phyloP scores from a whole-genome alignment of 2,113 vertebrate genomes.

The Microcebus jonahi region DNA sequence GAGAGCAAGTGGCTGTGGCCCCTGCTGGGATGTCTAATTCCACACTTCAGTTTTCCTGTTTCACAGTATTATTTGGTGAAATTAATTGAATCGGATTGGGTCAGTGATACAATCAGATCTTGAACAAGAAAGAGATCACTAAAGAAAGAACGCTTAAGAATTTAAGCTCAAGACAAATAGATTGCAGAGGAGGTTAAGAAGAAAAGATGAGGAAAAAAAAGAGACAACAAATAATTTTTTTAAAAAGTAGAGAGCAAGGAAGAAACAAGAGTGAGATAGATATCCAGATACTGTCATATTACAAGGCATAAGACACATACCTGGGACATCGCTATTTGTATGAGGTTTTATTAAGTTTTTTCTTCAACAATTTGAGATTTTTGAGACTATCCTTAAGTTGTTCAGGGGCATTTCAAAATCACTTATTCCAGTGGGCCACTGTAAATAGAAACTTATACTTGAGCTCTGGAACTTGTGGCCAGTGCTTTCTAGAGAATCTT shows the following conservation, averaged over 20 bases:
- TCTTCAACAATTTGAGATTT: background rate
- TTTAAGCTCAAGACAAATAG: slow-evolving; percentile 40
- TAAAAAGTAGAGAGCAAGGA: background rate
- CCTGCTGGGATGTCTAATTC: slow-evolving; percentile 64
- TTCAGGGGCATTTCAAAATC: slow-evolving; percentile 12
- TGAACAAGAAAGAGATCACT: slow-evolving; percentile 22
- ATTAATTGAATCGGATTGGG: slow-evolving; percentile 35
- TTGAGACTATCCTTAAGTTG: slow-evolving; percentile 29
- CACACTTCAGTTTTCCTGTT: slow-evolving; percentile 43
- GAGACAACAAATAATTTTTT: background rate
- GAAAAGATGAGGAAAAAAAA: background rate
- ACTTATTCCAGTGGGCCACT: background rate
- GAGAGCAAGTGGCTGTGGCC: slow-evolving; percentile 32
- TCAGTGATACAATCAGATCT: slow-evolving; percentile 7
- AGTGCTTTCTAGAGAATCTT: slow-evolving; percentile 33
- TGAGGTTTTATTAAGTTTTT: background rate
- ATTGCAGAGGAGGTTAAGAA: background rate
- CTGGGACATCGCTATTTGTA: background rate
- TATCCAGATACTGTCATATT: background rate
- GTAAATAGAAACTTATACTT: slow-evolving; percentile 21
- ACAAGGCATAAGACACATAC: slow-evolving; percentile 6
- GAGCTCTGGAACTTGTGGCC: background rate
- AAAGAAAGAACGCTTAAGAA: slow-evolving; percentile 17
- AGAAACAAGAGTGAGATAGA: slow-evolving; percentile 8
- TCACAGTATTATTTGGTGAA: background rate